These are phyloP conservation scores for Yponomeuta plumbellus DNA, from an alignment of 2,888 invertebrate species.

Conservation along the genomic window DNA sequence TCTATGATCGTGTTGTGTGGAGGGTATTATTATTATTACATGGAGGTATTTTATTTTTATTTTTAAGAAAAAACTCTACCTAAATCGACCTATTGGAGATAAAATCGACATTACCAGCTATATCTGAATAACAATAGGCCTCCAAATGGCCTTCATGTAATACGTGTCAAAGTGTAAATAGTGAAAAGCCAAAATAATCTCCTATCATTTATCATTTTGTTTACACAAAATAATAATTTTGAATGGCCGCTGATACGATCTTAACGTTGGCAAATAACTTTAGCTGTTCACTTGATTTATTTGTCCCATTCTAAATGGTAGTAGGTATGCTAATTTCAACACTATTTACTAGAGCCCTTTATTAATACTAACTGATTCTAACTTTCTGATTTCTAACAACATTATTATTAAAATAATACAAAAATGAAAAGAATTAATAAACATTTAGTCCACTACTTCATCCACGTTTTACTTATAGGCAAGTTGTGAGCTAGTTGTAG, in stretches of 20 bases:
- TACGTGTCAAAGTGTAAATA: neutral
- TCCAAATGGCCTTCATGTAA: neutral
- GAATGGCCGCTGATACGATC: neutral
- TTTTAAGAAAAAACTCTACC: too few species aligned
- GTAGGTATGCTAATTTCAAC: neutral
- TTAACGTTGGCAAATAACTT: neutral
- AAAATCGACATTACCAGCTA: neutral
- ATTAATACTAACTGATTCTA: too few species aligned
- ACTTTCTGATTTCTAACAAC: too few species aligned
- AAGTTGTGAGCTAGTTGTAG: too few species aligned
- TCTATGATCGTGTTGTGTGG: too few species aligned
- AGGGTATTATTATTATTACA: too few species aligned
- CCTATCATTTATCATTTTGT: neutral
- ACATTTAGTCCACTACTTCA: too few species aligned
- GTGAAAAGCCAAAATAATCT: neutral
- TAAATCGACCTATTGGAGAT: neutral
- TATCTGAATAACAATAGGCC: neutral
- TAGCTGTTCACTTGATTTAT: neutral
- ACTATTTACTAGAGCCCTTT: neutral
- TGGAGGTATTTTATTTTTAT: too few species aligned
- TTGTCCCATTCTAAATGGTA: neutral
- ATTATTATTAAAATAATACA: too few species aligned
- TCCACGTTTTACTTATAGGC: too few species aligned
- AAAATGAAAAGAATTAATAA: too few species aligned
- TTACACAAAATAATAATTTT: neutral